Evolutionary conservation across 1,140 invertebrate genomes (phyloP).

Genomic region (Dryas iulia): DNA sequence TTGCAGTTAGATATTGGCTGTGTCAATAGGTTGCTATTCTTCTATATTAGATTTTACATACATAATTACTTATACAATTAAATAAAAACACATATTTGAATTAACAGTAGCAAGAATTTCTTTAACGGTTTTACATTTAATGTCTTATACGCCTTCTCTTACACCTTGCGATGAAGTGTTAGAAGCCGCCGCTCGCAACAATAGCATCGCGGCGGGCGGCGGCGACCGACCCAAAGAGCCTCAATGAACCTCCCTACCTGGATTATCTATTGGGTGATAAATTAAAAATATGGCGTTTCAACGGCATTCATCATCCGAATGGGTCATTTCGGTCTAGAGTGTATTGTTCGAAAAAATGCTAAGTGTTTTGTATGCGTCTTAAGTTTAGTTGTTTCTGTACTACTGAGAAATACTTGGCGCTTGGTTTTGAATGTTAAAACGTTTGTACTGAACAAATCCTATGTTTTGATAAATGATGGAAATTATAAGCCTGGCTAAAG

Average conservation of each 20-base stretch:
- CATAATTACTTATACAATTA: too few relatives aligned
- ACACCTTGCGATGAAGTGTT: constrained; percentile 21
- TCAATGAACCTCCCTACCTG: constrained; percentile 77
- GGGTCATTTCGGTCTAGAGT: constrained; percentile 48
- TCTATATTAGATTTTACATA: too few relatives aligned
- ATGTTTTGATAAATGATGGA: neutral
- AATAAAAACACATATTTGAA: neutral
- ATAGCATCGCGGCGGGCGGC: constrained; percentile 55
- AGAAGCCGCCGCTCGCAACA: constrained; percentile 40
- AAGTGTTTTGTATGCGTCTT: constrained; percentile 45
- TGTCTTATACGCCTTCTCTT: neutral
- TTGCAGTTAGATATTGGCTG: too few relatives aligned
- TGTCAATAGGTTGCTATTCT: too few relatives aligned
- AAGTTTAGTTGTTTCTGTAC: constrained; percentile 37
- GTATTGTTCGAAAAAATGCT: constrained; percentile 52
- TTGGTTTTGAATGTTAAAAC: constrained; percentile 34
- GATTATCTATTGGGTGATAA: constrained; percentile 74
- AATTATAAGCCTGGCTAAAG: too few relatives aligned
- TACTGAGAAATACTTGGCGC: constrained; percentile 30
- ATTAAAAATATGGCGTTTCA: constrained; percentile 74
- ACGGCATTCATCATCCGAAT: constrained; percentile 71
- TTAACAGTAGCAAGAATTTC: neutral
- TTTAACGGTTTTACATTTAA: neutral
- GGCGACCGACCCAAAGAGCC: constrained; percentile 47
- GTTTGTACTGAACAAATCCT: neutral